These are phyloP conservation scores for Tribolium madens DNA, from an alignment of 1,140 invertebrate species.

Conservation along the genomic window DNA sequence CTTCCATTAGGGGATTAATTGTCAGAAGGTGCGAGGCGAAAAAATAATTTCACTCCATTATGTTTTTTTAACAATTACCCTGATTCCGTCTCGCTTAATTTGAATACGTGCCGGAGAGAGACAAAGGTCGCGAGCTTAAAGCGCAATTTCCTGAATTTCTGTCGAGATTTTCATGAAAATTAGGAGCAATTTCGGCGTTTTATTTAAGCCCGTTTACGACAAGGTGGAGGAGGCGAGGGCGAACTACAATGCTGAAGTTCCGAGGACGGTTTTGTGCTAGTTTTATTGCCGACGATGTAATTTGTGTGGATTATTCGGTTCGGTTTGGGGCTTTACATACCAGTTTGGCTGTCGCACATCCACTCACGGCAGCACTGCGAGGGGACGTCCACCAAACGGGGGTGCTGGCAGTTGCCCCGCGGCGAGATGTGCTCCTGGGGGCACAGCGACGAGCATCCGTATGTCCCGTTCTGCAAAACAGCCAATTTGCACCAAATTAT, in stretches of 20 bases:
- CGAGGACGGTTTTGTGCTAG: background rate
- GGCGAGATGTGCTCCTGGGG: slow-evolving; percentile 78
- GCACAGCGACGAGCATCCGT: slow-evolving; percentile 79
- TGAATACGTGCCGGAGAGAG: background rate
- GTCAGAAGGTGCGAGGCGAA: background rate
- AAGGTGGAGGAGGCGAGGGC: background rate
- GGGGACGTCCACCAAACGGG: slow-evolving; percentile 75
- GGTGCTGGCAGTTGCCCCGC: slow-evolving; percentile 71
- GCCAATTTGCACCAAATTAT: too few species aligned
- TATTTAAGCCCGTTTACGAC: slow-evolving; percentile 11
- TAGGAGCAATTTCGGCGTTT: slow-evolving; percentile 11
- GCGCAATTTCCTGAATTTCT: slow-evolving; percentile 6
- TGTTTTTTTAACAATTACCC: background rate
- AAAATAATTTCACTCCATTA: background rate
- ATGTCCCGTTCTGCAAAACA: slow-evolving; percentile 77
- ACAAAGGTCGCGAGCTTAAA: slow-evolving; percentile 13
- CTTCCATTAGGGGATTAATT: background rate
- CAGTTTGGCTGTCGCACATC: slow-evolving; percentile 76
- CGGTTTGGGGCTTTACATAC: slow-evolving; percentile 53
- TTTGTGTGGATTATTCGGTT: background rate
- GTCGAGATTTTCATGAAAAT: slow-evolving; percentile 9
- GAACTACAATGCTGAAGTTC: background rate
- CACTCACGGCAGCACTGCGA: slow-evolving; percentile 80
- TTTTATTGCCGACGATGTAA: background rate
- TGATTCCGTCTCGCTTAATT: background rate